These are phyloP conservation scores for Porites rus DNA, from an alignment of 92 coral and sea anemone genomes.

Conservation along the genomic window DNA sequence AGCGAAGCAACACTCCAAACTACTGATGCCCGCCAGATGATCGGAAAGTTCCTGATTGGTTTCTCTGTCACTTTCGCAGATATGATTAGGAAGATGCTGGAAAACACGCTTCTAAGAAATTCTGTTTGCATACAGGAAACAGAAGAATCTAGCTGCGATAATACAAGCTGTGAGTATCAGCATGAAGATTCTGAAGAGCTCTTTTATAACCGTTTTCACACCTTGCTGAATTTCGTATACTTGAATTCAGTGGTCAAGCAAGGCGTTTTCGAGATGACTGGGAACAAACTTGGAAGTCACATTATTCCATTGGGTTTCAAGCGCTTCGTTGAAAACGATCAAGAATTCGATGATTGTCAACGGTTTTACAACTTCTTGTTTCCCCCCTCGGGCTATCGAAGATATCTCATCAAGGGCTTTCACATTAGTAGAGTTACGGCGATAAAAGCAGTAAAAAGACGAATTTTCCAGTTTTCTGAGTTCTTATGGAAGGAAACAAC, in stretches of 20 bases:
- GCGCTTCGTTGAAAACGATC: not conserved
- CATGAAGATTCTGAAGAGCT: slow-evolving; percentile 24
- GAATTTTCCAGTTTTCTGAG: slow-evolving; percentile 58
- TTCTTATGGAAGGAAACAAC: slow-evolving; percentile 49
- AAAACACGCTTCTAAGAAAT: not conserved
- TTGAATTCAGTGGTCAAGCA: slow-evolving; percentile 58
- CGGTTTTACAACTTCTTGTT: slow-evolving; percentile 46
- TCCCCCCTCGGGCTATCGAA: slow-evolving; percentile 15
- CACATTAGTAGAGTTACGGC: slow-evolving; percentile 7
- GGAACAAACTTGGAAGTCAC: not conserved
- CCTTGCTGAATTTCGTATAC: slow-evolving; percentile 56
- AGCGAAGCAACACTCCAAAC: slow-evolving; percentile 41
- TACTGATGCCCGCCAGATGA: slow-evolving; percentile 47
- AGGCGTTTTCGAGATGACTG: slow-evolving; percentile 29
- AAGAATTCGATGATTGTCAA: slow-evolving; percentile 39
- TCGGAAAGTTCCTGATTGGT: slow-evolving; percentile 29
- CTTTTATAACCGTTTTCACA: slow-evolving; percentile 52
- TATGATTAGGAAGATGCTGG: slow-evolving; percentile 20
- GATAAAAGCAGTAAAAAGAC: slow-evolving; percentile 42
- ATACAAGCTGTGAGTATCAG: slow-evolving; percentile 37
- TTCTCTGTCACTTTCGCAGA: slow-evolving; percentile 27
- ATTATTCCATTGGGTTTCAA: not conserved
- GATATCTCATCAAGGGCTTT: not conserved
- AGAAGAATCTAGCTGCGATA: slow-evolving; percentile 24
- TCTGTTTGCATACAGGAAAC: slow-evolving; percentile 14